Evolutionary conservation across 1,140 invertebrate species (phyloP), one percentile per base, ranked within the genome.

Genomic region (Brachionus manjavacas): DNA sequence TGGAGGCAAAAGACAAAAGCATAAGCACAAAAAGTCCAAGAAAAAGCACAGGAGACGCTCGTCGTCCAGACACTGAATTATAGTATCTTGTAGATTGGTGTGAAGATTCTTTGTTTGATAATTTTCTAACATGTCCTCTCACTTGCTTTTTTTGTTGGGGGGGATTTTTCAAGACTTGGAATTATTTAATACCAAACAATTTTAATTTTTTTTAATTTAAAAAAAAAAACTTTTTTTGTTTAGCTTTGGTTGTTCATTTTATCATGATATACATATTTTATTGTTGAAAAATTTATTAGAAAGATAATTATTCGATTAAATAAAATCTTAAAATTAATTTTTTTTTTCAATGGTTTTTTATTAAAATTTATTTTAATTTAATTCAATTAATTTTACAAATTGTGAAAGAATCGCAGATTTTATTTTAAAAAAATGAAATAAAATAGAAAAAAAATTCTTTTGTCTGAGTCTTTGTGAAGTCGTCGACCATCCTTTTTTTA

Each of bases 11-110:
- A 72, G 41, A n/a, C 72, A 76, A 4, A 76, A 76, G 41, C 70
- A 74, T 43, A 76, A 76, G 20, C 72, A 76, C 41, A 76, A 72
- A 72, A 72, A 72, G 31, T 72, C 68, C 2, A 72, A 72, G 31
- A 72, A 72, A 9, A 72, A 72, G 16, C 68, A 72, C 11, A 72
- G 43, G 16, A 11, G 35, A 20, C 68, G 68, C 31, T 72, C 68
- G 14, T 39, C 68, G 11, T 72, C 68, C 7, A 72, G 39, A 72
- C 68, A 72, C 31, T 72, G 52, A 55, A 20, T 6, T 20, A 3
- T 16, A 3, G 8, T 55, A 55, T 55, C 23, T 9, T 55, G 52
- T 55, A 55, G 4, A 55, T 12, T 20, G 8, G 20, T 55, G 16
- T 55, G n/a, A 55, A 55, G 52, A 55, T 55, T 55, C 23, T 55